Evolutionary conservation across 2,888 invertebrate species (phyloP), one percentile per base, ranked within the genome.

Genomic region (Netelia fuscicornis): DNA sequence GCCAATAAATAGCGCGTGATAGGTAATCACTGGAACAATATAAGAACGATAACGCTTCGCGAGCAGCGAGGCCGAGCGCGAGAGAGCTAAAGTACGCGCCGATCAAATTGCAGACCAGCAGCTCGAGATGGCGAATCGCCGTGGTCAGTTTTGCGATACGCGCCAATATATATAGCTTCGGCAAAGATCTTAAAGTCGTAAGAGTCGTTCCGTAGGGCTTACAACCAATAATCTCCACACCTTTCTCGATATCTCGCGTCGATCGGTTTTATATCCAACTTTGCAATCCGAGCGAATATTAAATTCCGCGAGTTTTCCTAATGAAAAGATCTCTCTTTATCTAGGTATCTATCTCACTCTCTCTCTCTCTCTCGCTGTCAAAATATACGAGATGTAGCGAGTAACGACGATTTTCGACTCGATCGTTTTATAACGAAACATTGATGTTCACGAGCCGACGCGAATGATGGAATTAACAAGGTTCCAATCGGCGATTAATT

Each of bases 1-100:
- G 86, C 74, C 89, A 84, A 90, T 89, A 88, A 90, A 90, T 89
- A 89, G 88, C 86, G 79, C 78, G 72, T 65, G 76, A 74, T 81
- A 56, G 76, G 82, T 87, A 88, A 89, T 88, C 87, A 83, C 83
- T 75, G 84, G 86, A 87, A 87, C 86, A 87, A 88, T 88, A 84
- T 84, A 86, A 88, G 86, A 88, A 88, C 86, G 84, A 86, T 86
- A 84, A 85, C 78, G 78, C 79, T 54, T 67, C 79, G 44, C 56
- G 58, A 17, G 72, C 20, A 30, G 48, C 10, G 13, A 52, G 37
- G 37, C 37, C 37, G 37, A 5, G 37, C 25, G 64, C 65, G 42
- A 25, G 54, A 75, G 20, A 58, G 72, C 78, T 85, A 82, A 89
- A 87, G 85, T 86, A 86, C 86, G 81, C 67, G 81, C 78, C 85